phyloP scores from a whole-genome alignment of 92 coral and sea anemone genomes.

The Pocillopora meandrina region DNA sequence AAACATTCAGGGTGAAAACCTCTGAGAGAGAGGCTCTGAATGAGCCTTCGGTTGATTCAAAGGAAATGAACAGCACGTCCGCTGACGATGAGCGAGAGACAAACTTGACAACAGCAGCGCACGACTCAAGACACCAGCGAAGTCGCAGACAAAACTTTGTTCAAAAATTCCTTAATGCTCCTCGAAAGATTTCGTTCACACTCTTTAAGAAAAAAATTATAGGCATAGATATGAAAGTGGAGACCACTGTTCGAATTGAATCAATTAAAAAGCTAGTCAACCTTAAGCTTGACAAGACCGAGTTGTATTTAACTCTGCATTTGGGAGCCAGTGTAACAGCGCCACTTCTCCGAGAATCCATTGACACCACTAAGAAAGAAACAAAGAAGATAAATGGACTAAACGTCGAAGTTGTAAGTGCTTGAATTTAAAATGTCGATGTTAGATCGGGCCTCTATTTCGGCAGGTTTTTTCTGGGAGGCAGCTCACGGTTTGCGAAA shows the following conservation, averaged over 20 bases:
- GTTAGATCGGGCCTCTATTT: no score
- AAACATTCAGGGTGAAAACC: not conserved
- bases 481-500: no score
- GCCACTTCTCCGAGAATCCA: no score
- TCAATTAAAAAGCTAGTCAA: no score
- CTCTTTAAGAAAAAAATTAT: slow-evolving; percentile 20
- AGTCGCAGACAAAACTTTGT: not conserved
- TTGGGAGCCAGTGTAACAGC: no score
- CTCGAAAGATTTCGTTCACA: not conserved
- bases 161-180: not conserved
- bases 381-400: no score
- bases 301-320: no score
- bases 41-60: not conserved
- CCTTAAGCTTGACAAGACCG: no score
- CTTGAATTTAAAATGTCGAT: no score
- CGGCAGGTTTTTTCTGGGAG: no score
- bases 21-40: not conserved
- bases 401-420: no score
- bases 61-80: not conserved
- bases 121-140: not conserved
- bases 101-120: not conserved
- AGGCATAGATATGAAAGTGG: slow-evolving; percentile 1
- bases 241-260: not conserved
- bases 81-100: not conserved
- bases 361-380: no score